Evolutionary conservation across 1,140 invertebrate genomes (phyloP).

Genomic region (Pemphigus obesinymphae): DNA sequence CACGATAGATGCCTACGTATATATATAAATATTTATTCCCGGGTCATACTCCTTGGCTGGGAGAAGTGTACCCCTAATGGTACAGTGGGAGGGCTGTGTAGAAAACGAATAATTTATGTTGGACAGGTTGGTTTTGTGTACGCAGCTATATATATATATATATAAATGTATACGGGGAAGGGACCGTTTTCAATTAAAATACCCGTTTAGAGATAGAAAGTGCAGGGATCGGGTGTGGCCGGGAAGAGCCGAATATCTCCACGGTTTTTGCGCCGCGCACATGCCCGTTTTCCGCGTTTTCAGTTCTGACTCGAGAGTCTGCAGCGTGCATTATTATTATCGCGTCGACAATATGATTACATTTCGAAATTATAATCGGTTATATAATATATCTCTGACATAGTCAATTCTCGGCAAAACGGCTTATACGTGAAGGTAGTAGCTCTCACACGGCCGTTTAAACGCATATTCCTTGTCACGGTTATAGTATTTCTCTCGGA

Average conservation of each 20-base stretch:
- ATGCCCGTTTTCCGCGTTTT: not conserved
- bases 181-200: conserved; percentile 40
- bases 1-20: not conserved
- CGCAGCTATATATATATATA: not conserved
- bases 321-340: not conserved
- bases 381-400: not conserved
- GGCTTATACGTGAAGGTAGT: not conserved
- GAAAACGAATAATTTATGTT: conserved; percentile 40
- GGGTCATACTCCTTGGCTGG: no score
- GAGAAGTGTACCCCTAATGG: not conserved
- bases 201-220: conserved; percentile 16
- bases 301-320: not conserved
- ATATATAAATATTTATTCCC: not conserved
- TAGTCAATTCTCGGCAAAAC: not conserved
- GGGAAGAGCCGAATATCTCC: not conserved
- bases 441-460: not conserved
- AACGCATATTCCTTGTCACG: not conserved
- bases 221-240: not conserved
- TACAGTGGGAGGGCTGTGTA: not conserved
- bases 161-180: not conserved
- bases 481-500: no score
- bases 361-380: not conserved
- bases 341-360: not conserved
- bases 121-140: conserved; percentile 31
- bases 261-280: not conserved